These are phyloP conservation scores for Pecten maximus DNA, from an alignment of 2,888 invertebrate species.

Conservation along the genomic window DNA sequence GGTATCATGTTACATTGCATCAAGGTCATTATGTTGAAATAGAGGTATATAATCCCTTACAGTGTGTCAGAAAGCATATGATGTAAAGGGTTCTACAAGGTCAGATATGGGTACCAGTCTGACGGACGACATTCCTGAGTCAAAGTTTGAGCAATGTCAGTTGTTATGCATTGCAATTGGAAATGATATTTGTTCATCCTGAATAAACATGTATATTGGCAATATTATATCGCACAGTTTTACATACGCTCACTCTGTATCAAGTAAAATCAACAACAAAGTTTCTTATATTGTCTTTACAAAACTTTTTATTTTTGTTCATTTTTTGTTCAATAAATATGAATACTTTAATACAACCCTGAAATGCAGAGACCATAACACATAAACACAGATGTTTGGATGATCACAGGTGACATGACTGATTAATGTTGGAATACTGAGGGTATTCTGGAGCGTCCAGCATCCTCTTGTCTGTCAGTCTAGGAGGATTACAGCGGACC, in stretches of 20 bases:
- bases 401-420: constrained; percentile 27
- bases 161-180: background rate
- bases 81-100: too few species aligned
- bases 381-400: background rate
- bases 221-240: background rate
- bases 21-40: background rate
- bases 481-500: background rate
- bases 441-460: constrained; percentile 47
- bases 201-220: background rate
- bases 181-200: background rate
- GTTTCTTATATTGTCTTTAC: background rate
- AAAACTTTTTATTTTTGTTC: background rate
- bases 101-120: too few species aligned
- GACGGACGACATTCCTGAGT: background rate
- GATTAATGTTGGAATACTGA: constrained; percentile 45
- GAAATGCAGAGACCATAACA: constrained; percentile 1
- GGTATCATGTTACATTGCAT: background rate
- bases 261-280: background rate
- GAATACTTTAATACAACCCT: background rate
- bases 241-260: background rate
- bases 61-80: too few species aligned
- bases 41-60: too few species aligned
- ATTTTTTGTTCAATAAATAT: background rate
- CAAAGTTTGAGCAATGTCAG: background rate
- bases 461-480: constrained; percentile 39